Conservation (phyloP, 2,888 invertebrate genomes). For the Xestia xanthographa region DNA sequence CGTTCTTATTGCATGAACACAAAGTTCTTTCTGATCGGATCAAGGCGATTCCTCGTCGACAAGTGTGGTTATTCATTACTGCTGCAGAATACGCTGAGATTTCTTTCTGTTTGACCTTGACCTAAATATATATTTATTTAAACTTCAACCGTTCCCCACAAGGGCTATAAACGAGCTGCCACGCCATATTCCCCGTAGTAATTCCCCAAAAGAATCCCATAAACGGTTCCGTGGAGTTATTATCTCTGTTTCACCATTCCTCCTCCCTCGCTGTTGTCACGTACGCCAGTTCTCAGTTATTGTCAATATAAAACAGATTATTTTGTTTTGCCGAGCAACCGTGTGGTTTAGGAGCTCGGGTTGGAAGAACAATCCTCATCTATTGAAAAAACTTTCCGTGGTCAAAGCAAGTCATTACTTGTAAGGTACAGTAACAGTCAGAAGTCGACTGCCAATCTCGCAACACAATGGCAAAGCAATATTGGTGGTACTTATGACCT, state of each 20-base stretch:
- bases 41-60: background rate
- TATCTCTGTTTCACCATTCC: slow-evolving; percentile 29
- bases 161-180: slow-evolving; percentile 22
- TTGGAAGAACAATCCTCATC: background rate
- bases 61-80: no score
- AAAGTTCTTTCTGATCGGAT: background rate
- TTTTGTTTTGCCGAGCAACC: slow-evolving; percentile 56
- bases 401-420: no score
- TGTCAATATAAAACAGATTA: slow-evolving; percentile 67
- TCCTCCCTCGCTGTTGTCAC: slow-evolving; percentile 34
- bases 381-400: background rate
- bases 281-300: slow-evolving; percentile 49
- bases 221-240: slow-evolving; percentile 50
- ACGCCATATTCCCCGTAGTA: slow-evolving; percentile 33
- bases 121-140: slow-evolving; percentile 9
- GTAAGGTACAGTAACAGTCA: no score
- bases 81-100: background rate
- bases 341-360: slow-evolving; percentile 23
- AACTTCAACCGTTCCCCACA: slow-evolving; percentile 21
- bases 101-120: background rate
- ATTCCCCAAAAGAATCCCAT: slow-evolving; percentile 47
- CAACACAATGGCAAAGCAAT: no score
- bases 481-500: no score
- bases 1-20: background rate
- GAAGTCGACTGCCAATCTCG: no score